phyloP scores from a whole-genome alignment of 2,797 vertebrate species.

The Apogon talboti region DNA sequence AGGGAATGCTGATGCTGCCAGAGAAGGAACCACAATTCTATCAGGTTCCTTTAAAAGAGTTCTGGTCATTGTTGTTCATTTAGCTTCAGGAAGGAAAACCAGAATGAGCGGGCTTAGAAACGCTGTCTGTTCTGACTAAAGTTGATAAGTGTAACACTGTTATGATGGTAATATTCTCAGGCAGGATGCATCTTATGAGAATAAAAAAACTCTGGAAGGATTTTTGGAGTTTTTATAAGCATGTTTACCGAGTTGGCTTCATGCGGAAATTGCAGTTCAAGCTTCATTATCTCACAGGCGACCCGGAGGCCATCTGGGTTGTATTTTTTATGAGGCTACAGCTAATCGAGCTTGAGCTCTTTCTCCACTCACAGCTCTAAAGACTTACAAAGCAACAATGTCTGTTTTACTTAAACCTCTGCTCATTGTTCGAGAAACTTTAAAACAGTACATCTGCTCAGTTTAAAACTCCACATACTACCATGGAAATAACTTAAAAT shows the following conservation, averaged over 20 bases:
- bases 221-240: conserved; percentile 18
- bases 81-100: conserved; percentile 30
- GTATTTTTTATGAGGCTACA: conserved; percentile 42
- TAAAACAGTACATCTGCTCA: conserved; percentile 31
- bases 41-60: conserved; percentile 7
- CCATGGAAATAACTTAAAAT: conserved; percentile 32
- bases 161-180: conserved; percentile 9
- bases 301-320: conserved; percentile 52
- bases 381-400: conserved; percentile 36
- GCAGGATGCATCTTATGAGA: conserved; percentile 6
- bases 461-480: conserved; percentile 28
- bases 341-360: conserved; percentile 47
- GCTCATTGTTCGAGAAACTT: conserved; percentile 12
- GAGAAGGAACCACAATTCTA: conserved; percentile 21
- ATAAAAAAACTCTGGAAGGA: conserved; percentile 12
- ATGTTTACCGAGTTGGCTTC: conserved; percentile 40
- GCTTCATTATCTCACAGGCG: conserved; percentile 49
- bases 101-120: conserved; percentile 17
- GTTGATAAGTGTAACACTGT: conserved; percentile 17
- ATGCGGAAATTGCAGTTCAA: conserved; percentile 38
- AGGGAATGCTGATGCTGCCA: conserved; percentile 32
- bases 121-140: conserved; percentile 21
- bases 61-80: conserved; percentile 37
- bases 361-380: conserved; percentile 39
- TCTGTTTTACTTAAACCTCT: conserved; percentile 35